Percentiles rank a stretch among this genome's conserved stretches.
phyloP scores from a whole-genome alignment of 2,888 invertebrate species.

The Hyppa rectilinea region DNA sequence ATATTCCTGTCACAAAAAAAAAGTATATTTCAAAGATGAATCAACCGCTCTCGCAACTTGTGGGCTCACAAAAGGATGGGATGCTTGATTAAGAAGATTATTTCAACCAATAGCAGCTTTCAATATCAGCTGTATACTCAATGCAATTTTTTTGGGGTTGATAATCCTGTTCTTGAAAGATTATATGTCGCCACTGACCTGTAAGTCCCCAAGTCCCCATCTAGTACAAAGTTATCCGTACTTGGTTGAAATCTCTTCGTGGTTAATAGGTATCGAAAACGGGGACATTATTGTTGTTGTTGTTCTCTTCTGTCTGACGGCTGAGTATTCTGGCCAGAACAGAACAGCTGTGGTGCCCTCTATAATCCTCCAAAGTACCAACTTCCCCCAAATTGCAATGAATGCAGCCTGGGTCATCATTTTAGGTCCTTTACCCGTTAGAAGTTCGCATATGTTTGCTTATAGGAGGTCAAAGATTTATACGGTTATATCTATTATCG shows the following conservation, averaged over 20 bases:
- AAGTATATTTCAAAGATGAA: background rate
- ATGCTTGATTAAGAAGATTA: background rate
- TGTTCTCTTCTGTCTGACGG: background rate
- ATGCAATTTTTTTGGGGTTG: background rate
- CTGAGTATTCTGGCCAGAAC: background rate
- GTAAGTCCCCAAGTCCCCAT: too few relatives aligned
- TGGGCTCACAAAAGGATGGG: background rate
- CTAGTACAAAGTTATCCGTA: too few relatives aligned
- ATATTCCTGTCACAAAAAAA: slow-evolving; percentile 93
- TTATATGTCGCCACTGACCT: too few relatives aligned
- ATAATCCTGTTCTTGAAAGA: background rate
- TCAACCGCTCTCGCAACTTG: too few relatives aligned
- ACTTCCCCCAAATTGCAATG: background rate
- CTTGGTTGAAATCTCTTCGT: too few relatives aligned
- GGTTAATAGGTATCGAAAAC: too few relatives aligned
- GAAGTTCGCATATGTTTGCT: too few relatives aligned
- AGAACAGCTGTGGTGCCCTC: background rate
- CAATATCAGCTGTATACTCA: background rate
- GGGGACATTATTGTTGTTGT: too few relatives aligned
- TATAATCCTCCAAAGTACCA: background rate
- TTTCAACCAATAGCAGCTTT: background rate
- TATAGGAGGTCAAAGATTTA: too few relatives aligned
- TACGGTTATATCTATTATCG: too few relatives aligned
- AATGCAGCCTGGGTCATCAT: background rate
- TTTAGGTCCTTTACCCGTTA: too few relatives aligned